Percentiles rank a stretch among this genome's conserved stretches.
phyloP scores from a whole-genome alignment of 1,140 invertebrate genomes.

The Arctopsyche grandis region DNA sequence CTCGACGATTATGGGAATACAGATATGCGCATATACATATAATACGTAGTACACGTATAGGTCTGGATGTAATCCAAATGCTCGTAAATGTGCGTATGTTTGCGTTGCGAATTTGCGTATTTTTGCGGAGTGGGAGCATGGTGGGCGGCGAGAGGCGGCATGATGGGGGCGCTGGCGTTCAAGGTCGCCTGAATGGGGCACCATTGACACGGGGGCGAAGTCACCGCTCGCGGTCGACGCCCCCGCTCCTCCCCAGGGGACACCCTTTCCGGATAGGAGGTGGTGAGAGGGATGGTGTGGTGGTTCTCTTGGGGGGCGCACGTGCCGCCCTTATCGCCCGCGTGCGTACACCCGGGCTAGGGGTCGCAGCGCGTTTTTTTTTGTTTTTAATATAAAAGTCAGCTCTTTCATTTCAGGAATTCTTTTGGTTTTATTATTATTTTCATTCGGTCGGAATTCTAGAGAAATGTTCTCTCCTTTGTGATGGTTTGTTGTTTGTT shows the following conservation, averaged over 20 bases:
- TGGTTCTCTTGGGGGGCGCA: not conserved
- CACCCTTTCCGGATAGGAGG: not conserved
- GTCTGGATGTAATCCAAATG: not conserved
- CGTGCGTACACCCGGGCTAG: no score
- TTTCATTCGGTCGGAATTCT: no score
- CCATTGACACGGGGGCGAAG: conserved; percentile 40
- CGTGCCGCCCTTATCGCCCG: not conserved
- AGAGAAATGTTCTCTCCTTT: no score
- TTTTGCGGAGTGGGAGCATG: not conserved
- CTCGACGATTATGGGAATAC: no score
- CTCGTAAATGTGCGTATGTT: conserved; percentile 19
- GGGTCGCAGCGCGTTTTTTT: not conserved
- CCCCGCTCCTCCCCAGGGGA: not conserved
- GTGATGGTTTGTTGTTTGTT: no score
- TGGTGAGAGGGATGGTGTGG: not conserved
- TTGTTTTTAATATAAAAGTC: not conserved
- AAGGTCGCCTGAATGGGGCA: conserved; percentile 34
- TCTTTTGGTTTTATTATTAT: no score
- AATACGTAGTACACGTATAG: no score
- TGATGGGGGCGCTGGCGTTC: not conserved
- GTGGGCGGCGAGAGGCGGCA: not conserved
- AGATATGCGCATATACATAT: no score
- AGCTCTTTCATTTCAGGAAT: no score
- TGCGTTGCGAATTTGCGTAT: conserved; percentile 26
- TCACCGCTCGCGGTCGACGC: conserved; percentile 40